Evolutionary conservation across 2,113 vertebrate species (phyloP), one percentile per base, ranked within the genome.

Genomic region (Upupa epops): DNA sequence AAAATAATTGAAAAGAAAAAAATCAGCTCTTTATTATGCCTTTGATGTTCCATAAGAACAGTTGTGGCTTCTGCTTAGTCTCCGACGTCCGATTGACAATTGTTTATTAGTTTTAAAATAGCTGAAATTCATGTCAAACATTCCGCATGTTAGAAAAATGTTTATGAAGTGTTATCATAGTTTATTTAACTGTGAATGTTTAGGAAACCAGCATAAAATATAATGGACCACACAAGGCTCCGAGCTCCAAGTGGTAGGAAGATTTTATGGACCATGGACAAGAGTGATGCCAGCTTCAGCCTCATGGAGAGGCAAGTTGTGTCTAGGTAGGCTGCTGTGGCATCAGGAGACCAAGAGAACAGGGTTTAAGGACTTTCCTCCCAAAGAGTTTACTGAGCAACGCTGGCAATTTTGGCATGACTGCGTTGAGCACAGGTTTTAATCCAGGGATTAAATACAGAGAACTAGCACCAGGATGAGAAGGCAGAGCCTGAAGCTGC

Each of bases 31-130:
- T 92, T 93, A 92, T 84, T 89, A 63, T 31, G 89, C 88, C 98
- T 99, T 99, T 99, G 98, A 99, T 99, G 98, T 99, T 97, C 97
- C 97, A 96, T 97, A 97, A 98, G 97, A 98, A 97, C 81, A 68
- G 71, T 96, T 63, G 42, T 64, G 66, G 97, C 97, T 97, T 96
- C 98, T 98, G 99, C 98, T 98, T 98, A 98, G 96, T 95, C 96
- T 98, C 98, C 96, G 72, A 89, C 91, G 42, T 95, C 97, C 91
- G 65, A 92, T 66, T 98, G 98, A 98, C 98, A 98, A 98, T 96
- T 99, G 98, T 99, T 99, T 99, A 99, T 98, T 98, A 97, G 97
- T 97, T 98, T 98, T 98, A 97, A 98, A 98, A 98, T 98, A 97
- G 97, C 98, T 98, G 98, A 97, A 96, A 97, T 98, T 97, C 97